Evolutionary conservation across 2,888 invertebrate genomes (phyloP), one percentile per base, ranked within the genome.

Genomic region (Temnothorax unifasciatus): DNA sequence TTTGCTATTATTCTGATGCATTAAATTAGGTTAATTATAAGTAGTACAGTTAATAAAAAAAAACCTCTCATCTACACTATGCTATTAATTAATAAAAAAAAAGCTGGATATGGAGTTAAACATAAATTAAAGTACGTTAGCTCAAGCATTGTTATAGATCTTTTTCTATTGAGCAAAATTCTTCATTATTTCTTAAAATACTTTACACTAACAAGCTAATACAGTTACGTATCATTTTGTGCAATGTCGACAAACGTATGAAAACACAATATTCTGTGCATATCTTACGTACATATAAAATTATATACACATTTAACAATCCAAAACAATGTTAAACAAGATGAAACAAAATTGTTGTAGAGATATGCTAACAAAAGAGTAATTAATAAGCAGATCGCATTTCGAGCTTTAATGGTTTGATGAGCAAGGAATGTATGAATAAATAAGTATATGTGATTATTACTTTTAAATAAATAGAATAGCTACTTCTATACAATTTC

Each of bases 341-440:
- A 44, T n/a, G 29, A 77, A 77, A 77, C 34, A 44, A 34, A 44
- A 3, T 29, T 25, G 21, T 64, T 64, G 29, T 41, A 54, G 41
- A 66, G 6, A 54, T 44, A 41, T 25, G 15, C 38, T 38, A 76
- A 54, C 41, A 54, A 29, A 44, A 44, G 18, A 8, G 11, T 64
- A 64, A 38, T 34, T 68, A 57, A 68, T 68, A 50, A 77, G 52
- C 66, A 68, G 41, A 68, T 44, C 29, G 54, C 13, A 44, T 57
- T 44, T 77, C 52, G 54, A 52, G 44, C 54, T 66, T 61, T 71
- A 63, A 86, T 47, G 25, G 71, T 64, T 59, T 50, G 59, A 79
- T 75, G 38, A 41, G 81, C 29, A 84, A 57, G 89, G 89, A 89
- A 89, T 89, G 89, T 89, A 86, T 84, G 63, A 86, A 86, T 68